phyloP scores from a whole-genome alignment of 2,113 vertebrate genomes.

The Larimichthys polyactis region DNA sequence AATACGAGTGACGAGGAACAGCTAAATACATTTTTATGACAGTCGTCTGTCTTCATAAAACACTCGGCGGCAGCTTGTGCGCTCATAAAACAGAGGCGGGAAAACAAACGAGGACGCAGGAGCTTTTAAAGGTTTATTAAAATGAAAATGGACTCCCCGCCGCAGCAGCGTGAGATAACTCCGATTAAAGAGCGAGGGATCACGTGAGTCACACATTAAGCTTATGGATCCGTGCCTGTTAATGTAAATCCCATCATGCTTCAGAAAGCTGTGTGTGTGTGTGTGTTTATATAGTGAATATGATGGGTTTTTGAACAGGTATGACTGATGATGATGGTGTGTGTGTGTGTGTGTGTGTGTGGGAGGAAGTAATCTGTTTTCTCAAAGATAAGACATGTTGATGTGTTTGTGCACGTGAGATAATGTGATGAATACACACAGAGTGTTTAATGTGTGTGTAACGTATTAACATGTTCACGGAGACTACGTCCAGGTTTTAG shows the following conservation, averaged over 20 bases:
- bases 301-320: not conserved
- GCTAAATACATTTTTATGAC: constrained; percentile 67
- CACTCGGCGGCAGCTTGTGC: constrained; percentile 31
- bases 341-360: not conserved
- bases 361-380: constrained; percentile 37
- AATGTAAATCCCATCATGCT: constrained; percentile 39
- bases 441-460: not conserved
- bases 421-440: no score
- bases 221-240: constrained; percentile 6
- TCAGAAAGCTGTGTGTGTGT: constrained; percentile 6
- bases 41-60: constrained; percentile 67
- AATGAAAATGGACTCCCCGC: constrained; percentile 51
- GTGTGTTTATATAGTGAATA: not conserved
- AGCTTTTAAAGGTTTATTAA: constrained; percentile 67
- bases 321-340: not conserved
- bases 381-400: constrained; percentile 6
- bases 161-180: not conserved
- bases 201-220: constrained; percentile 28
- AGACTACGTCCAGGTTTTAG: no score
- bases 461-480: no score
- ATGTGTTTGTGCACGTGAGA: constrained; percentile 17
- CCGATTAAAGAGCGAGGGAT: constrained; percentile 30
- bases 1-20: constrained; percentile 53
- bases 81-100: constrained; percentile 35
- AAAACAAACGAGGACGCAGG: constrained; percentile 47